Base-by-base conservation (phyloP, 2,888 invertebrate species). In the Argyra leucocephala region DNA sequence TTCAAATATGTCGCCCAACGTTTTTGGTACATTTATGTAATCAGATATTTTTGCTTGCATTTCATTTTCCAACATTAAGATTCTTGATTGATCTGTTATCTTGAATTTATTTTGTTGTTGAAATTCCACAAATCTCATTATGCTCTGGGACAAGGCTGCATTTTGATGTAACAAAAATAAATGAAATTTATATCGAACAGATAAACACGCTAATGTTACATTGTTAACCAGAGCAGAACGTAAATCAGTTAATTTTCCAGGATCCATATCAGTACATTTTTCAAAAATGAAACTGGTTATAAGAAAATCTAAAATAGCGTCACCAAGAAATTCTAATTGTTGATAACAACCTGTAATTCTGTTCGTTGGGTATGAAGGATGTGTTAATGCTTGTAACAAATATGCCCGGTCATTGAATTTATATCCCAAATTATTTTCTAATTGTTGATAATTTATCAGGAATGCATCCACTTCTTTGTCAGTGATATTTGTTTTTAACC, bases 161-260 rank as follows among this genome's bases (percentile, higher is more conserved):
- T 84, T 84, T 67, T 83, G 81, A 48, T 81, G 78, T 63, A 86
- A 73, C 66, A 90, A 80, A 76, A 82, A 88, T 73, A 90, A 90
- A 75, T 98, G 93, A 68, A 97, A 85, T 18, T 89, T 87, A 78
- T 90, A 85, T 70, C 92, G 88, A 18, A 96, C 93, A 6, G 92
- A 86, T 64, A 96, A 84, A 24, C 92, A 89, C 0, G 94, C 97
- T 74, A 99, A 93, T 0, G 96, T 97, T 67, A 91, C 88, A 75
- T 99, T 99, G 76, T 99, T 98, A 3, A 99, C 98, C 3, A 99
- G 82, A 0, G 98, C 93, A 0, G 97, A 96, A 57, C 98, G 83
- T 67, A 98, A 77, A 80, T 98, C 97, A 0, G 97, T 97, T 66
- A 99, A 80, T 22, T 92, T 87, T 0, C 96, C 97, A 0, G 95